phyloP scores from a whole-genome alignment of 2,888 invertebrate genomes.

The Pollenia angustigena region DNA sequence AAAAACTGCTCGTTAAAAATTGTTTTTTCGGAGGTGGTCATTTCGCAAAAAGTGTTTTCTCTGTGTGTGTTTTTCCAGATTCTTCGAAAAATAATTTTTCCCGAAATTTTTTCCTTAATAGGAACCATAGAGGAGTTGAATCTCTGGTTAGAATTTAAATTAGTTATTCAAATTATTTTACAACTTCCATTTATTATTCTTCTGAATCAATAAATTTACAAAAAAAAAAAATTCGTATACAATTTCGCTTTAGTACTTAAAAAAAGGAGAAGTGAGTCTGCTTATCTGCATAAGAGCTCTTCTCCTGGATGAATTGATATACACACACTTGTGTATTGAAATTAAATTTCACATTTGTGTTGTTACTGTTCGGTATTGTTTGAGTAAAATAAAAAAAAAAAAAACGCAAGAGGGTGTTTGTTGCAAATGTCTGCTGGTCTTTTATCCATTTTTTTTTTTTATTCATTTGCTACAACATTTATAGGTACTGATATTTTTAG shows the following conservation, averaged over 20 bases:
- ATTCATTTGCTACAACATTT: constrained; percentile 7
- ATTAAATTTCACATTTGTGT: background rate
- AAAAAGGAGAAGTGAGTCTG: background rate
- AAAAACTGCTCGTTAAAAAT: too few relatives aligned
- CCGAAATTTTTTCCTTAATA: too few relatives aligned
- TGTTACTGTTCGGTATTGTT: constrained; percentile 10
- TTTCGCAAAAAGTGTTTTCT: too few relatives aligned
- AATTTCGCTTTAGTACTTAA: constrained; percentile 2
- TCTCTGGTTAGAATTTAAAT: too few relatives aligned
- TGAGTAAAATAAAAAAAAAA: constrained; percentile 6
- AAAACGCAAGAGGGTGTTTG: constrained; percentile 1
- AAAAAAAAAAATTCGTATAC: background rate
- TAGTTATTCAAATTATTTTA: background rate
- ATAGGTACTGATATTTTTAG: constrained; percentile 18
- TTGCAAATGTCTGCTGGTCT: constrained; percentile 34
- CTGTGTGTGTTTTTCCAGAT: too few relatives aligned
- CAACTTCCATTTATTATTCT: background rate
- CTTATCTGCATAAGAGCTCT: constrained; percentile 26
- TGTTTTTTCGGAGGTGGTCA: too few relatives aligned
- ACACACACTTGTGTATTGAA: background rate
- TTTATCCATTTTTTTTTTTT: constrained; percentile 2
- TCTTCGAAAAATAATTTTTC: too few relatives aligned
- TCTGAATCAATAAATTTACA: constrained; percentile 7
- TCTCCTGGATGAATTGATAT: background rate
- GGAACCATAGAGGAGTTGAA: too few relatives aligned